phyloP scores from a whole-genome alignment of 2,797 vertebrate species.

The Smutsia gigantea region DNA sequence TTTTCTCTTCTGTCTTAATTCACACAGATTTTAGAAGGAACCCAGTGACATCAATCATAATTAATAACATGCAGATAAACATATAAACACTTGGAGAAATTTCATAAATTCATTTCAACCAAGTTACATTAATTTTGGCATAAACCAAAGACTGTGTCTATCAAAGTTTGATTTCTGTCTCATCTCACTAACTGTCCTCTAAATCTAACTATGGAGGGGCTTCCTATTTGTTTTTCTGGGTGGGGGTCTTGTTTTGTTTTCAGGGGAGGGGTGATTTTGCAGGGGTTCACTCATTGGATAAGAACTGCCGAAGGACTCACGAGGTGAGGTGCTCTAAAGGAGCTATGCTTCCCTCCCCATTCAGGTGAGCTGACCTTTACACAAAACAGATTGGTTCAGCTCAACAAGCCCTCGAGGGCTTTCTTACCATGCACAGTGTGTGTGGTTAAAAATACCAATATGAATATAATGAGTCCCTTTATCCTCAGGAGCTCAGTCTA shows the following conservation, averaged over 20 bases:
- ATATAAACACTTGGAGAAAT: background rate
- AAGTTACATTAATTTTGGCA: background rate
- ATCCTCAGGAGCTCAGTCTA: background rate
- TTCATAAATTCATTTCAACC: background rate
- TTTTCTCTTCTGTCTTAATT: background rate
- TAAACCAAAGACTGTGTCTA: background rate
- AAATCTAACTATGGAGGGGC: background rate
- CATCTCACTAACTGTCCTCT: background rate
- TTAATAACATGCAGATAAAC: background rate
- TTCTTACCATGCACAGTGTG: background rate
- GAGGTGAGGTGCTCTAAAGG: background rate
- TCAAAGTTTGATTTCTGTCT: background rate
- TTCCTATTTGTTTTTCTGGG: background rate
- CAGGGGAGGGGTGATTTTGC: background rate
- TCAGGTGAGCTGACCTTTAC: background rate
- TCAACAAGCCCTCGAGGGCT: background rate
- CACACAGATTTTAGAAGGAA: slow-evolving; percentile 14
- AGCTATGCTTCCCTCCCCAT: background rate
- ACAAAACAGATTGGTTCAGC: background rate
- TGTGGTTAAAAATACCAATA: background rate
- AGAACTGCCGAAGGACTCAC: background rate
- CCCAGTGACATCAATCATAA: background rate
- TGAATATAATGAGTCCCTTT: background rate
- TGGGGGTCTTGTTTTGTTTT: background rate
- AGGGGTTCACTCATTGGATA: background rate